A percentile compares a stretch with the other conserved stretches of the same genome.
phyloP scores from a whole-genome alignment of 2,113 vertebrate genomes.

The cat (Felis catus) region DNA sequence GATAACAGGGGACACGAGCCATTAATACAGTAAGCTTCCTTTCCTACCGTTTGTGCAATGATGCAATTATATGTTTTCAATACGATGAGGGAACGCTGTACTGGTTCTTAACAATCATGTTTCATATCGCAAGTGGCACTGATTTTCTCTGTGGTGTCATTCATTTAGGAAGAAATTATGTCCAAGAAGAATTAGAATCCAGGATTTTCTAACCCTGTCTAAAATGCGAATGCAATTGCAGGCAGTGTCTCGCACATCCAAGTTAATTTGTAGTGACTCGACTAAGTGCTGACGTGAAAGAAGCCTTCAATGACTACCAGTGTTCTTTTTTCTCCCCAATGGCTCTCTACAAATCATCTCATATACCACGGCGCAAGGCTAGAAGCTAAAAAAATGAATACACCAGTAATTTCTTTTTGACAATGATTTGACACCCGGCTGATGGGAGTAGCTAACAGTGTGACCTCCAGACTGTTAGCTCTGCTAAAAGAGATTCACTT shows the following conservation, averaged over 20 bases:
- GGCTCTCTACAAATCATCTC: constrained; percentile 81
- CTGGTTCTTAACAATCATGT: not conserved
- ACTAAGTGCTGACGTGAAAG: constrained; percentile 76
- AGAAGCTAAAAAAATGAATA: constrained; percentile 80
- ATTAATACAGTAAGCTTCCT: not conserved
- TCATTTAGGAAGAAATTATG: constrained; percentile 35
- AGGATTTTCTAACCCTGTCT: constrained; percentile 11
- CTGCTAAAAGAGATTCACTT: constrained; percentile 81
- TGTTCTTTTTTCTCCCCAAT: constrained; percentile 72
- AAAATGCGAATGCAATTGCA: constrained; percentile 19
- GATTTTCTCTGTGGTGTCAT: not conserved
- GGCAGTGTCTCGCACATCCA: not conserved
- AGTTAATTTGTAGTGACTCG: constrained; percentile 64
- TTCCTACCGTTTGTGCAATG: not conserved
- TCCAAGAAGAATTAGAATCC: constrained; percentile 26
- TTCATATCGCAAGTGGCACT: not conserved
- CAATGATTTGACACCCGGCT: constrained; percentile 86
- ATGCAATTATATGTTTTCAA: not conserved
- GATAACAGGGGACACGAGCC: not conserved
- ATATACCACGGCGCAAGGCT: constrained; percentile 64
- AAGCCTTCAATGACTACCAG: constrained; percentile 59
- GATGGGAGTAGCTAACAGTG: constrained; percentile 81
- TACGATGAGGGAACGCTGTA: not conserved
- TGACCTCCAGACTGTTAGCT: constrained; percentile 82
- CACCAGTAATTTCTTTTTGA: constrained; percentile 82